Evolutionary conservation across 2,797 vertebrate genomes (phyloP).

Genomic region (Pterois miles): DNA sequence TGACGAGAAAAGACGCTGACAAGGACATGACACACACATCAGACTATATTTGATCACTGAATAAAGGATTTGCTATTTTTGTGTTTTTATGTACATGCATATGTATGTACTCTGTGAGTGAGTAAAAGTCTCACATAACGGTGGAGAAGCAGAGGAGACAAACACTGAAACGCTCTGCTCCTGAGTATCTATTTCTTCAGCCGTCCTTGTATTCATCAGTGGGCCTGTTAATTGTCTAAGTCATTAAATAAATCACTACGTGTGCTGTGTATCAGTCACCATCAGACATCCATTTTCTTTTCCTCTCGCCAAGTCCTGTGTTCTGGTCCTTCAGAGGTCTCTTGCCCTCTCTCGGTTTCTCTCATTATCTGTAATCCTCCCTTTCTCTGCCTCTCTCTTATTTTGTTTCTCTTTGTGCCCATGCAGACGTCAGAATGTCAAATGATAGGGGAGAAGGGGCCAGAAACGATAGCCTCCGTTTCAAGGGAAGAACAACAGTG

Average conservation of each 20-base stretch:
- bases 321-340: constrained; percentile 15
- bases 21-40: constrained; percentile 56
- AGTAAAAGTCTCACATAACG: neutral
- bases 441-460: constrained; percentile 47
- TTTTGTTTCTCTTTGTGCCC: constrained; percentile 41
- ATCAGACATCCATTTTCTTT: constrained; percentile 24
- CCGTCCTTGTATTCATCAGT: neutral
- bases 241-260: constrained; percentile 23
- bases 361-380: constrained; percentile 14
- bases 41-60: constrained; percentile 46
- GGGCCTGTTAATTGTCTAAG: neutral
- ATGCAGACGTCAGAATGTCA: constrained; percentile 54
- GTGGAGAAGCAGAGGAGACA: neutral
- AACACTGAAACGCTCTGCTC: neutral
- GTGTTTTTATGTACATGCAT: constrained; percentile 12
- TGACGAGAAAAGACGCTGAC: constrained; percentile 58
- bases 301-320: constrained; percentile 19
- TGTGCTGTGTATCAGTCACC: constrained; percentile 10
- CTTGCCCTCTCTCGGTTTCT: constrained; percentile 2
- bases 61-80: constrained; percentile 40
- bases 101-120: neutral
- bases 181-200: constrained; percentile 3
- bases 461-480: constrained; percentile 47
- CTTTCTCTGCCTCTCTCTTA: neutral
- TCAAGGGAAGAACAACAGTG: constrained; percentile 50